Evolutionary conservation across 2,797 vertebrate genomes (phyloP), one percentile per base, ranked within the genome.

Genomic region (Epinephelus coioides): DNA sequence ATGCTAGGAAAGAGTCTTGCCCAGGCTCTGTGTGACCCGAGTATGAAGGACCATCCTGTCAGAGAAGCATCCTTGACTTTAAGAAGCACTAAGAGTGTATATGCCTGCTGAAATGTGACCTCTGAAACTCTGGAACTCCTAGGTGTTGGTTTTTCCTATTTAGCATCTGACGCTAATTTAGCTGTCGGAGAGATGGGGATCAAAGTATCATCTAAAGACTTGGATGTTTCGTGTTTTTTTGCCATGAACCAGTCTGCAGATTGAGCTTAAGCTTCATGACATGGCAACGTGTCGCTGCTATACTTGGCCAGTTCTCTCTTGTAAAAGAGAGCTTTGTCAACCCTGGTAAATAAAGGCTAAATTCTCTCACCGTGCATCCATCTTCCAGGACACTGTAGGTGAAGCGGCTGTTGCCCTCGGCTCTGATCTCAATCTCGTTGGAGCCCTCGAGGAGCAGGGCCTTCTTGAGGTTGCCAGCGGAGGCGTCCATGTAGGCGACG

Each of bases 401-500:
- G 94, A 99, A 99, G 87, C 98, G 98, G 91, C 97, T 99, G 96
- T 99, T 99, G 96, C 98, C 98, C 93, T 99, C 98, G 4, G 97
- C 97, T 94, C 97, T 96, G 95, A 99, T 97, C 94, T 99, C 98
- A 3, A 99, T 97, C 88, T 99, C 98, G 40, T 99, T 99, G 96
- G 98, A 98, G 49, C 98, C 98, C 93, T 99, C 97, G 89, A 99
- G 97, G 67, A 98, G 96, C 89, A 99, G 91, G 34, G 98, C 96
- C 93, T 99, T 99, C 96, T 98, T 99, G 89, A 99, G 96, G 96
- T 98, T 99, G 88, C 98, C 98, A 0, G 95, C 94, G 79, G 94
- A 62, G 73, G 95, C 95, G 54, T 97, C 96, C 97, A 98, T 97
- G 94, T 97, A 98, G 90, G 97, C 97, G 8, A 98, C 91, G 85